Evolutionary conservation across 2,113 vertebrate genomes (phyloP).

Genomic region (Coryphaenoides rupestris): DNA sequence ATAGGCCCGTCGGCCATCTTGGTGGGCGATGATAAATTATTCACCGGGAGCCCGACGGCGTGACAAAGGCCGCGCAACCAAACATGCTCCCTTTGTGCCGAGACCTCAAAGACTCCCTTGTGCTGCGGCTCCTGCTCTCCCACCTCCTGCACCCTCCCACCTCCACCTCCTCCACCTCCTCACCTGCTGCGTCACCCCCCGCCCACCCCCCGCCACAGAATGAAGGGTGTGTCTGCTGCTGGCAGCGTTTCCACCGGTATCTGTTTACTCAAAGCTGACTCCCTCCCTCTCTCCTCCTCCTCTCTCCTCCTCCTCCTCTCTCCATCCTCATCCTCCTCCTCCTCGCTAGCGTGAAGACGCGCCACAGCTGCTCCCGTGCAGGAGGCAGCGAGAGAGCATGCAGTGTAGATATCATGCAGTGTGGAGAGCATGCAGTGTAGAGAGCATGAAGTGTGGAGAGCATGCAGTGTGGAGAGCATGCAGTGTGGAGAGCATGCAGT

Average conservation of each 20-base stretch:
- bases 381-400: not conserved
- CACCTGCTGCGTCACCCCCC: not conserved
- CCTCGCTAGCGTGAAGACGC: conserved; percentile 6
- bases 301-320: too few relatives aligned
- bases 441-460: too few relatives aligned
- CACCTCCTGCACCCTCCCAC: not conserved
- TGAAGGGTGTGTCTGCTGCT: conserved; percentile 45
- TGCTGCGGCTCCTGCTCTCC: conserved; percentile 31
- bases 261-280: conserved; percentile 51
- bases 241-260: conserved; percentile 38
- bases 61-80: conserved; percentile 37
- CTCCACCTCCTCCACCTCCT: too few relatives aligned
- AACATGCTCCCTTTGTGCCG: conserved; percentile 42
- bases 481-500: too few relatives aligned
- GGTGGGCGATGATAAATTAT: conserved; percentile 49
- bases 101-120: conserved; percentile 40
- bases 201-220: conserved; percentile 44
- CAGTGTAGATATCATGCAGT: too few relatives aligned
- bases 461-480: too few relatives aligned
- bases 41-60: conserved; percentile 43
- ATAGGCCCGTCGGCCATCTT: conserved; percentile 6
- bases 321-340: too few relatives aligned
- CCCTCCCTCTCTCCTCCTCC: conserved; percentile 6
- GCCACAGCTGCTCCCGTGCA: conserved; percentile 44
- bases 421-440: too few relatives aligned